A percentile compares a stretch with the other conserved stretches of the same genome.
phyloP scores from a whole-genome alignment of 30 jellyfish, hydroid and myxozoan genomes.

The Aurelia aurita complex sp. Pacific region DNA sequence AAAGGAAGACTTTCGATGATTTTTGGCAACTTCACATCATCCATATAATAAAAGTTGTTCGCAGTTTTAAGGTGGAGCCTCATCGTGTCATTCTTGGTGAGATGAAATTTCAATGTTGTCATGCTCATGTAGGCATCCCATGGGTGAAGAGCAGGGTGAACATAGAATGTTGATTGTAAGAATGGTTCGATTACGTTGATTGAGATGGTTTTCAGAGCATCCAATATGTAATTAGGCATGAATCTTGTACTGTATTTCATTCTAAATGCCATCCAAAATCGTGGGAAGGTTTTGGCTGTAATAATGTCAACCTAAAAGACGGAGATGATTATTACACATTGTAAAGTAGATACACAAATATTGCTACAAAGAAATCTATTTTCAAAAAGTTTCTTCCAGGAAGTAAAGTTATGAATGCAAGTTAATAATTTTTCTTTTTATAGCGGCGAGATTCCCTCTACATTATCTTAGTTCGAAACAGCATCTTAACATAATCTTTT shows the following conservation, averaged over 20 bases:
- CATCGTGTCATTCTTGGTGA: slow-evolving; percentile 28
- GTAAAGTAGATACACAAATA: not conserved
- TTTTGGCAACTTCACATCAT: slow-evolving; percentile 60
- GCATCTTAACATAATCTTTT: too few species aligned
- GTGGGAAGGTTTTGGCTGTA: slow-evolving; percentile 38
- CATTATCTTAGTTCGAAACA: too few species aligned
- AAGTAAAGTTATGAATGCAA: too few species aligned
- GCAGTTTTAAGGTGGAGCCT: slow-evolving; percentile 26
- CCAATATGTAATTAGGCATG: slow-evolving; percentile 30
- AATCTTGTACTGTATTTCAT: slow-evolving; percentile 16
- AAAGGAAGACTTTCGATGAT: slow-evolving; percentile 38
- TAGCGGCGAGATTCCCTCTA: too few species aligned
- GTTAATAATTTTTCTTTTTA: too few species aligned
- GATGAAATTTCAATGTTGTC: slow-evolving; percentile 13
- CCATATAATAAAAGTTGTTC: slow-evolving; percentile 7
- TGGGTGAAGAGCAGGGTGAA: slow-evolving; percentile 31
- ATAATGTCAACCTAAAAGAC: slow-evolving; percentile 40
- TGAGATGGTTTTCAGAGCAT: slow-evolving; percentile 14
- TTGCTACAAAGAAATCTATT: too few species aligned
- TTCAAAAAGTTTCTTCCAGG: too few species aligned
- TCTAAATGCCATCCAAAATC: slow-evolving; percentile 34
- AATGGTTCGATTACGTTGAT: slow-evolving; percentile 7
- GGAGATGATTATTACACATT: not conserved
- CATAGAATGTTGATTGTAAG: slow-evolving; percentile 20
- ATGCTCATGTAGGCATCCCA: slow-evolving; percentile 2